phyloP scores from a whole-genome alignment of 2,888 invertebrate genomes.

The Epistrophe grossulariae region DNA sequence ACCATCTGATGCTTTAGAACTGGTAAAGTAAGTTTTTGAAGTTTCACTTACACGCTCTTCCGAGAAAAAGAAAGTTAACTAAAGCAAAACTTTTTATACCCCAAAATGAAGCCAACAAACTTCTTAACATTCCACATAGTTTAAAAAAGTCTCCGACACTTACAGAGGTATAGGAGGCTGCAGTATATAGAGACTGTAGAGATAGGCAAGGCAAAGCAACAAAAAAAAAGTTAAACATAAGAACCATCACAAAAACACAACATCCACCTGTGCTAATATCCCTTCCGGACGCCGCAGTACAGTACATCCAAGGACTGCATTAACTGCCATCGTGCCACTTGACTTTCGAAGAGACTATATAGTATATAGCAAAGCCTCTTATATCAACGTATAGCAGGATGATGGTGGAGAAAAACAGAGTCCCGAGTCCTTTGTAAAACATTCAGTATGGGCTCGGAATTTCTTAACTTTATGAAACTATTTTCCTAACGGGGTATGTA shows the following conservation, averaged over 20 bases:
- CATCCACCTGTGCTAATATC: slow-evolving; percentile 73
- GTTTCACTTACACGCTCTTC: slow-evolving; percentile 72
- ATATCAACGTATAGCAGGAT: background rate
- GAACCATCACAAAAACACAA: slow-evolving; percentile 56
- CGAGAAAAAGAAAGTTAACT: slow-evolving; percentile 53
- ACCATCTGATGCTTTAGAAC: slow-evolving; percentile 10
- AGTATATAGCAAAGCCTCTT: background rate
- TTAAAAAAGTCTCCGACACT: slow-evolving; percentile 39
- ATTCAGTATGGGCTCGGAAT: slow-evolving; percentile 61
- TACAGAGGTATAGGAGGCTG: background rate
- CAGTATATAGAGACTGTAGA: background rate
- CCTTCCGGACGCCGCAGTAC: slow-evolving; percentile 59
- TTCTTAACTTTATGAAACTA: slow-evolving; percentile 65
- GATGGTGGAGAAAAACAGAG: background rate
- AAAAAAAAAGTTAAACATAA: slow-evolving; percentile 9
- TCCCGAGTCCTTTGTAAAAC: slow-evolving; percentile 35
- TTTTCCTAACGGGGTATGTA: slow-evolving; percentile 23
- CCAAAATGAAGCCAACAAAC: slow-evolving; percentile 70
- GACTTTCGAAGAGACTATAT: slow-evolving; percentile 2
- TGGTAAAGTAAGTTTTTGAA: slow-evolving; percentile 42
- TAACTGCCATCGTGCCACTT: slow-evolving; percentile 50
- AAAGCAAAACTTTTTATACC: slow-evolving; percentile 62
- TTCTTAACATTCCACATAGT: slow-evolving; percentile 66
- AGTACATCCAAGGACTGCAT: slow-evolving; percentile 63
- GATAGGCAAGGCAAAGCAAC: background rate